Base-by-base conservation (phyloP, 2,113 vertebrate species). In the Rhynchopsitta pachyrhyncha region DNA sequence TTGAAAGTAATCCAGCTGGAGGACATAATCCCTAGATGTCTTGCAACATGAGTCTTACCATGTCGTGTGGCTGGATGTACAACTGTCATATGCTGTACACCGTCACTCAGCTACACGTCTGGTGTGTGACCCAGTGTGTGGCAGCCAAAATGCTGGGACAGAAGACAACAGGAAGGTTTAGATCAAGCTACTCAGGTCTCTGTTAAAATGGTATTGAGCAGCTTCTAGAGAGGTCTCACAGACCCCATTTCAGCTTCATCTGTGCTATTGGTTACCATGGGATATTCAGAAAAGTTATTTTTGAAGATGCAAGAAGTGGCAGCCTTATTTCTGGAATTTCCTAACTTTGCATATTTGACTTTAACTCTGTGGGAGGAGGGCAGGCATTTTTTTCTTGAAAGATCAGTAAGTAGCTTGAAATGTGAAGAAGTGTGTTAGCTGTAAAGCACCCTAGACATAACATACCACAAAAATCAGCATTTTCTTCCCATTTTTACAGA, bases 311-410 rank as follows among this genome's bases (percentile, higher is more conserved):
- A 82, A 49, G 86, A 60, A 44, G 29, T 31, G 10, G 42, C 55
- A 90, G 71, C 68, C 73, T 81, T 90, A 90, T 88, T 95, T 95
- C 90, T 94, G 49, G 44, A 17, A 53, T 96, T 93, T 80, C 28
- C 23, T 86, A 88, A 35, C 75, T 95, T 82, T 59, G n/a, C 44
- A 47, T 86, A 47, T 83, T 93, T 87, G 39, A 88, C 81, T 96
- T 83, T 28, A 92, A 11, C 8, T 88, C n/a, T 33, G 82, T 88
- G 57, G 86, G 82, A 91, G 66, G 42, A 94, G 77, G 73, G 39
- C 55, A 71, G 35, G 33, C 46, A 67, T 46, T 37, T 90, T 86
- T 83, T 90, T 92, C 52, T 84, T 69, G 39, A 84, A 85, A 92
- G 75, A 81, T 82, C 69, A 91, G 28, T 76, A 85, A 85, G 62